These are phyloP conservation scores for Hartigia nigra DNA, from an alignment of 2,888 invertebrate species.

Conservation along the genomic window DNA sequence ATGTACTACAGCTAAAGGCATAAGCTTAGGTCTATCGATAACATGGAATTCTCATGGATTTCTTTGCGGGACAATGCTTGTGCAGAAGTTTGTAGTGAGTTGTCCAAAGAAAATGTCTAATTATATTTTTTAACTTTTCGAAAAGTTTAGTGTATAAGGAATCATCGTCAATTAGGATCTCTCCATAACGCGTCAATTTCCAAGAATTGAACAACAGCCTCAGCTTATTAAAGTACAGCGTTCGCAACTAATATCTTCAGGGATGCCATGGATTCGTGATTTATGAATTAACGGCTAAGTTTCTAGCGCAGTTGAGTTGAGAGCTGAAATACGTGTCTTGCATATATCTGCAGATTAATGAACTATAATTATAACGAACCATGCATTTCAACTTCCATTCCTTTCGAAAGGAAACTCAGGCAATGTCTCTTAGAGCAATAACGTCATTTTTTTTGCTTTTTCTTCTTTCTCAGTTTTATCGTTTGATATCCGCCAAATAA, in stretches of 20 bases:
- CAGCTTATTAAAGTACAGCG: background rate
- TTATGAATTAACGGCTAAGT: background rate
- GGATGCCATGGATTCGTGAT: background rate
- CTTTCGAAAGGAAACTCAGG: background rate
- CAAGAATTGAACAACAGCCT: background rate
- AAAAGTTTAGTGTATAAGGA: constrained; percentile 40
- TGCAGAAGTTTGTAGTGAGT: background rate
- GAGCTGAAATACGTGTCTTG: background rate
- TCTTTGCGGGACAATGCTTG: background rate
- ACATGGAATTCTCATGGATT: background rate
- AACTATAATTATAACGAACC: background rate
- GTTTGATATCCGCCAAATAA: background rate
- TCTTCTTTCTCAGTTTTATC: background rate
- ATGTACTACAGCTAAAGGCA: background rate
- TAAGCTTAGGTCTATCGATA: background rate
- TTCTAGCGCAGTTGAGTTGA: background rate
- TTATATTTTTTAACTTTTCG: constrained; percentile 48
- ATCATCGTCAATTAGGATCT: constrained; percentile 50
- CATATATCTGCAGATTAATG: background rate
- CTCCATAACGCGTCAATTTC: background rate
- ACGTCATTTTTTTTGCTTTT: background rate
- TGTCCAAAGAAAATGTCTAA: constrained; percentile 28
- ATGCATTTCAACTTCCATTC: background rate
- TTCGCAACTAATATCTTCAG: background rate
- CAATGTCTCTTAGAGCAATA: background rate